Evolutionary conservation across 2,797 vertebrate genomes (phyloP), one percentile per base, ranked within the genome.

Genomic region (Scolopax bukidnonensis): DNA sequence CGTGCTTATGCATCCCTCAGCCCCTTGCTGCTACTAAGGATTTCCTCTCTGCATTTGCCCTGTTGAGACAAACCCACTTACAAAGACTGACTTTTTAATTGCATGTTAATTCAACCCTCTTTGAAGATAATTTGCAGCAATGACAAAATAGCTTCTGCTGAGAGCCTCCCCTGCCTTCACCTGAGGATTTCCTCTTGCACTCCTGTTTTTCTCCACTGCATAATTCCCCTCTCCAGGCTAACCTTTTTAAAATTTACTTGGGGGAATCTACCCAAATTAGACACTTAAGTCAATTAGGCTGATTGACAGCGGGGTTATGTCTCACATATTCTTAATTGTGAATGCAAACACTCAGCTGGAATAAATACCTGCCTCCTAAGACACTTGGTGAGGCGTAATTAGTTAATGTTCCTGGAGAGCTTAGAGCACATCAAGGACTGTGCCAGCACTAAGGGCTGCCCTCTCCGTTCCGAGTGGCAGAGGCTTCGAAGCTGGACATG

Each of bases 331-430:
- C 82, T 83, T 89, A 93, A 94, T 71, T 93, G 65, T 45, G 89
- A 85, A 94, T 65, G 78, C 84, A 94, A 93, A 94, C 81, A 91
- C 84, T 87, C 77, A 79, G 81, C 64, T 89, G 87, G 84, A 93
- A 85, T 79, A 93, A 93, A 93, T 83, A 87, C 45, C 79, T 93
- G 38, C 56, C 45, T 89, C 68, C 14, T 45, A 85, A 87, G 36
- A 64, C 15, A 63, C 61, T 87, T 70, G 28, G 36, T 80, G 78
- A 80, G 71, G 47, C 25, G 77, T 87, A 85, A 91, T 95, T 92
- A 84, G 38, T 43, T 73, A 43, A 79, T n/a, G 32, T 45, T 89
- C 71, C 11, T 53, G 45, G 77, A 83, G 69, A 57, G 60, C 28
- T 83, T 56, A 36, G 79, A 77, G 56, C 11, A 25, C 8, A 6